Evolutionary conservation across 1,140 invertebrate genomes (phyloP).

Genomic region (Penaeus japonicus): DNA sequence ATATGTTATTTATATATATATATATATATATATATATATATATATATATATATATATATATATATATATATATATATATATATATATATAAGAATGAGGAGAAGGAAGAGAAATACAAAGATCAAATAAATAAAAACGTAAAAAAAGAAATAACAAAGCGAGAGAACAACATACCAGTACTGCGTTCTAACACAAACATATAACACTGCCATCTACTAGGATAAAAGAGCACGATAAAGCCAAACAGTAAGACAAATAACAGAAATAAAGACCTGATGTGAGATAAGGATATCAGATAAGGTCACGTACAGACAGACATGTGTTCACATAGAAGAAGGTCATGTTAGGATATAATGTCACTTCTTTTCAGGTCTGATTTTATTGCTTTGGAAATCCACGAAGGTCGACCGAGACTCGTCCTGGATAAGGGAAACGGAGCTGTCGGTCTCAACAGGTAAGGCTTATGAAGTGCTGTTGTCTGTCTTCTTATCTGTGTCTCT

Average conservation of each 20-base stretch:
- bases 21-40: constrained; percentile 1
- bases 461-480: too few species aligned
- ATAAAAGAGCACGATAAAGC: too few species aligned
- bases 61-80: neutral
- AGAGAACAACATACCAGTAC: too few species aligned
- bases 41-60: constrained; percentile 6
- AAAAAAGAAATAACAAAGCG: too few species aligned
- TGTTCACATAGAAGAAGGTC: neutral
- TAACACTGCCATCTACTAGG: too few species aligned
- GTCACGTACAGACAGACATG: neutral
- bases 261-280: too few species aligned
- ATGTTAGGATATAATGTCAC: neutral
- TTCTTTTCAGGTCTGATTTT: constrained; percentile 46
- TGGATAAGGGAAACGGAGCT: constrained; percentile 53
- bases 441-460: constrained; percentile 44
- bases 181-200: too few species aligned
- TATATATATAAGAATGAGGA: neutral
- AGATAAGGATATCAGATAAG: too few species aligned
- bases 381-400: constrained; percentile 56
- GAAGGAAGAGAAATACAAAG: neutral
- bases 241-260: too few species aligned
- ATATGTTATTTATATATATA: neutral
- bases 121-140: neutral
- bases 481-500: too few species aligned
- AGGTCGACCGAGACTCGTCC: constrained; percentile 37